These are phyloP conservation scores for Acronicta psi DNA, from an alignment of 2,888 invertebrate genomes.

Conservation along the genomic window DNA sequence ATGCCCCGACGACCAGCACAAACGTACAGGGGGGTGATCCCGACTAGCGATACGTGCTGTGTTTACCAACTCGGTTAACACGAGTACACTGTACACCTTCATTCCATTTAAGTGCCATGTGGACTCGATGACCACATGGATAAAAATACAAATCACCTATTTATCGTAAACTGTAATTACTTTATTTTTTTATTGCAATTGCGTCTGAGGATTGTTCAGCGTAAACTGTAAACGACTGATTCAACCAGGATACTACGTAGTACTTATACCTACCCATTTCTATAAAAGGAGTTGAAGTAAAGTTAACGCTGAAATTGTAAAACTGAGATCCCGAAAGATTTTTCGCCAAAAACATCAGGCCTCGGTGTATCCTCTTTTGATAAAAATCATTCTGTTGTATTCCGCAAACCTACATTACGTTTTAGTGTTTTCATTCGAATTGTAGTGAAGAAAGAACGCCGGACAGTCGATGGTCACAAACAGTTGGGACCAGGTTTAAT, in stretches of 20 bases:
- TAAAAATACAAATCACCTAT: constrained; percentile 49
- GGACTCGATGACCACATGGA: constrained; percentile 38
- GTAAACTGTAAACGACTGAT: not conserved
- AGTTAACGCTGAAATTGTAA: constrained; percentile 3
- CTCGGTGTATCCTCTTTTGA: constrained; percentile 42
- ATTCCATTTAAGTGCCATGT: constrained; percentile 58
- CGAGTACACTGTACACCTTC: constrained; percentile 49
- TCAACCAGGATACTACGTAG: not conserved
- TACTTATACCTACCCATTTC: not conserved
- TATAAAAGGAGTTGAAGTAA: constrained; percentile 4
- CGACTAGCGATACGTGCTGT: constrained; percentile 70
- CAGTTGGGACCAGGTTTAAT: constrained; percentile 71
- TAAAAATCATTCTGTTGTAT: constrained; percentile 51
- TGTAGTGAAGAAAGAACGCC: constrained; percentile 48
- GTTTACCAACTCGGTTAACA: constrained; percentile 68
- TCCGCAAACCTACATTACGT: constrained; percentile 60
- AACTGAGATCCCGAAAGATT: constrained; percentile 11
- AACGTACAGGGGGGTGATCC: constrained; percentile 61
- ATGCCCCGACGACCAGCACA: constrained; percentile 58
- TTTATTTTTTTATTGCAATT: constrained; percentile 9
- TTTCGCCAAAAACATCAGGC: constrained; percentile 37
- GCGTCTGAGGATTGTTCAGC: not conserved
- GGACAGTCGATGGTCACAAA: constrained; percentile 62
- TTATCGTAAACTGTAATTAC: constrained; percentile 35
- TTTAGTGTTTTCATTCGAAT: constrained; percentile 63